Conservation (phyloP, 2,113 vertebrate species). For the Coracopsis vasa region DNA sequence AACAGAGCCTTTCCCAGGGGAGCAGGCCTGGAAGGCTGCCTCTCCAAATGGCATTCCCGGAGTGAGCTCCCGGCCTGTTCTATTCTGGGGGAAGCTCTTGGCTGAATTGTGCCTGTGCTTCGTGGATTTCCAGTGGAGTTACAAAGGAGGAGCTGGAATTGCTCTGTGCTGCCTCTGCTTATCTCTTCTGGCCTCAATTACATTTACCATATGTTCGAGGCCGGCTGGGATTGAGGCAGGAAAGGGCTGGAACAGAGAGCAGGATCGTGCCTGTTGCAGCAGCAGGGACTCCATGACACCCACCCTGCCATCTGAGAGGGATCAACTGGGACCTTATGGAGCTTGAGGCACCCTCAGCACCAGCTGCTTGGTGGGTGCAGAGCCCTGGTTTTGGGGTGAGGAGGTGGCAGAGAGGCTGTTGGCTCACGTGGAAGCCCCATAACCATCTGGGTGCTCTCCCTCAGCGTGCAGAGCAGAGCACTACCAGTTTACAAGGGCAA, state of each 20-base stretch:
- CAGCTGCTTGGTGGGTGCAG: accelerated
- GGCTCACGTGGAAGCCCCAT: accelerated
- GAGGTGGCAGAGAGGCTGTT: neutral
- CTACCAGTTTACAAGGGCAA: accelerated
- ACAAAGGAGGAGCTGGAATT: neutral
- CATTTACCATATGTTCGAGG: accelerated
- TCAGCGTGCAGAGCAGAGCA: accelerated
- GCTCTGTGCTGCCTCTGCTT: neutral
- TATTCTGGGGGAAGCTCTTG: neutral
- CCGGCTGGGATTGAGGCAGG: neutral
- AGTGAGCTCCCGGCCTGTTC: neutral
- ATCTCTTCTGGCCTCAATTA: neutral
- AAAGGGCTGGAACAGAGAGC: neutral
- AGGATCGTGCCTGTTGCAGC: neutral
- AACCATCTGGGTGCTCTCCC: accelerated
- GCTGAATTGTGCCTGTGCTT: neutral
- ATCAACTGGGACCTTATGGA: neutral
- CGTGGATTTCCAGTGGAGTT: neutral
- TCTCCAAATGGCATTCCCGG: neutral
- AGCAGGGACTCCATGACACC: neutral
- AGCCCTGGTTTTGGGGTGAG: neutral
- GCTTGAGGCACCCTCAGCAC: neutral
- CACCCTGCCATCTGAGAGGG: neutral
- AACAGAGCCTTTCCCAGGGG: neutral
- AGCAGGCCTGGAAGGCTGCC: neutral